Conservation (phyloP, 2,113 vertebrate genomes). For the Cinclus mexicanus region DNA sequence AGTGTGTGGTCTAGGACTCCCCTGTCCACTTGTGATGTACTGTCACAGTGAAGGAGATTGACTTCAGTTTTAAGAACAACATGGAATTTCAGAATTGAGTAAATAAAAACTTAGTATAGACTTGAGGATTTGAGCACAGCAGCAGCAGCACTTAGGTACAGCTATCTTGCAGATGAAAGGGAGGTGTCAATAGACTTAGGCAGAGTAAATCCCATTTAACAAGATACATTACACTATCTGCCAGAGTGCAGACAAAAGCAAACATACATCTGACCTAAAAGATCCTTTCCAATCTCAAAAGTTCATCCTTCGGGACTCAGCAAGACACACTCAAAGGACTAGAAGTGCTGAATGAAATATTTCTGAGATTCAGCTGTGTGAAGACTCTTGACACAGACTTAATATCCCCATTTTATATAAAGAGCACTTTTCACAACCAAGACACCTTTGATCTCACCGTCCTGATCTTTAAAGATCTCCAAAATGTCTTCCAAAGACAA, state of each 20-base stretch:
- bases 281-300: constrained; percentile 4
- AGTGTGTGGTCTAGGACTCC: background rate
- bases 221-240: background rate
- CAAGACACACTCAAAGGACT: background rate
- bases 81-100: background rate
- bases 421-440: background rate
- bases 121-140: background rate
- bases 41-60: background rate
- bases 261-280: background rate
- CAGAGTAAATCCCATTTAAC: background rate
- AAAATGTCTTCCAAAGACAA: background rate
- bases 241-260: background rate
- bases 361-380: background rate
- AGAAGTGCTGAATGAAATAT: background rate
- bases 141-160: background rate
- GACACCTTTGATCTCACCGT: background rate
- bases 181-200: background rate
- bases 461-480: background rate
- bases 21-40: background rate
- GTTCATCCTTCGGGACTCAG: background rate
- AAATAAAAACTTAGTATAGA: background rate
- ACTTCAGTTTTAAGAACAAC: background rate
- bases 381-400: background rate
- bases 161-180: background rate
- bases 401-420: background rate